A percentile compares a stretch with the other conserved stretches of the same genome.
phyloP scores from a whole-genome alignment of 2,113 vertebrate species.

The Phylloscopus trochiloides region DNA sequence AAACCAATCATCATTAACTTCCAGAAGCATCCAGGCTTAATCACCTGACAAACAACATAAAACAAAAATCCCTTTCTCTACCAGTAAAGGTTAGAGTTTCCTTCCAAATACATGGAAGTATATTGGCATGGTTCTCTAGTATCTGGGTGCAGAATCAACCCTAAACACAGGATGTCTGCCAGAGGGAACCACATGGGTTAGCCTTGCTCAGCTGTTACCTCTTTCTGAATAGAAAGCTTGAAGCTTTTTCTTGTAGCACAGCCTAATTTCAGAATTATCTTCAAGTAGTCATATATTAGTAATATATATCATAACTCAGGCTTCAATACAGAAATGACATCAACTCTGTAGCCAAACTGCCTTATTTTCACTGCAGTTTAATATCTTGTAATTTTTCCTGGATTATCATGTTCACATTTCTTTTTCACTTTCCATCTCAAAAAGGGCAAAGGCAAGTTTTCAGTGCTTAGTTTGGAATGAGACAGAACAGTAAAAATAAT shows the following conservation, averaged over 20 bases:
- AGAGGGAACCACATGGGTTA: background rate
- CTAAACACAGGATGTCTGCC: background rate
- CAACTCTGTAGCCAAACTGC: background rate
- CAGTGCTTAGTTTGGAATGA: background rate
- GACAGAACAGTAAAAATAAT: background rate
- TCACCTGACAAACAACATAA: background rate
- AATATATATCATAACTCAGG: background rate
- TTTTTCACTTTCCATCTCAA: background rate
- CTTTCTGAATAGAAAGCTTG: background rate
- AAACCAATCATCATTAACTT: background rate
- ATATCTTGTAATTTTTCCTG: background rate
- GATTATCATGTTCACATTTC: rapidly evolving
- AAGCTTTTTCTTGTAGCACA: background rate
- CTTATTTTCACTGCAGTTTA: background rate
- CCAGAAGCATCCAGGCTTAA: background rate
- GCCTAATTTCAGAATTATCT: background rate
- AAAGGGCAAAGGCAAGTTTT: background rate
- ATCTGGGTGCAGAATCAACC: background rate
- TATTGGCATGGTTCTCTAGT: background rate
- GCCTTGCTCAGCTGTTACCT: background rate
- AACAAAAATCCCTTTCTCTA: background rate
- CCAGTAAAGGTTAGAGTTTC: background rate
- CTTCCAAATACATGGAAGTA: background rate
- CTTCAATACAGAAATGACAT: background rate
- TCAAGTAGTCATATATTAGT: background rate